These are phyloP conservation scores for Pharmacophagus antenor DNA, from an alignment of 2,888 invertebrate species.

Conservation along the genomic window DNA sequence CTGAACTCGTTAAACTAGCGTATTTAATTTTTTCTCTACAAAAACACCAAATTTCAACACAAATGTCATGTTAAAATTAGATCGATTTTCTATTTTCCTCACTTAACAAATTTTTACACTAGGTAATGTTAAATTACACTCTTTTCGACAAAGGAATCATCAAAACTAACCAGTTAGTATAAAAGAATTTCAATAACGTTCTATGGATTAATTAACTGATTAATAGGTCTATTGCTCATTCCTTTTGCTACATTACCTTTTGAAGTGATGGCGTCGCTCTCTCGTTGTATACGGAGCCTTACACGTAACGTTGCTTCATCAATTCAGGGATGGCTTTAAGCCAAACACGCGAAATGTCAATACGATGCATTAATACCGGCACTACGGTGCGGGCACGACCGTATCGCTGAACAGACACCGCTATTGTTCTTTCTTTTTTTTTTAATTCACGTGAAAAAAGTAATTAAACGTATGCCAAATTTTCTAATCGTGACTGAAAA, in stretches of 20 bases:
- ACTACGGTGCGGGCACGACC: slow-evolving; percentile 36
- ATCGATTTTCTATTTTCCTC: too few species aligned
- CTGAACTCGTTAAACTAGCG: too few species aligned
- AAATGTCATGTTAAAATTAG: too few species aligned
- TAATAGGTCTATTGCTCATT: slow-evolving; percentile 1
- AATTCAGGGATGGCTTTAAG: slow-evolving; percentile 60
- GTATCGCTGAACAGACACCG: slow-evolving; percentile 24
- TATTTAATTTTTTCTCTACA: too few species aligned
- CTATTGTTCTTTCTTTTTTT: slow-evolving; percentile 21
- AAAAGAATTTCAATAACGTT: too few species aligned
- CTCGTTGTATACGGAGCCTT: slow-evolving; percentile 34
- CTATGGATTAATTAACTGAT: background rate
- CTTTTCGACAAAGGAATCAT: too few species aligned
- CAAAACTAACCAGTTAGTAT: too few species aligned
- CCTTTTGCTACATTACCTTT: background rate
- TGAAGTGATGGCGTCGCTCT: slow-evolving; percentile 12
- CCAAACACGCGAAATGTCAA: slow-evolving; percentile 76
- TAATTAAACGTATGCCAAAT: background rate
- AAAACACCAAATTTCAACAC: too few species aligned
- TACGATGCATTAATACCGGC: slow-evolving; percentile 72
- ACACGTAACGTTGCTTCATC: slow-evolving; percentile 62
- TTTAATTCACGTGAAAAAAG: background rate
- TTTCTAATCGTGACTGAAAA: background rate
- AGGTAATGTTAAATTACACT: too few species aligned
- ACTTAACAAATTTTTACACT: too few species aligned